A percentile compares a stretch with the other conserved stretches of the same genome.
Conservation (phyloP, 2,888 invertebrate species). For the Dryococelus australis region DNA sequence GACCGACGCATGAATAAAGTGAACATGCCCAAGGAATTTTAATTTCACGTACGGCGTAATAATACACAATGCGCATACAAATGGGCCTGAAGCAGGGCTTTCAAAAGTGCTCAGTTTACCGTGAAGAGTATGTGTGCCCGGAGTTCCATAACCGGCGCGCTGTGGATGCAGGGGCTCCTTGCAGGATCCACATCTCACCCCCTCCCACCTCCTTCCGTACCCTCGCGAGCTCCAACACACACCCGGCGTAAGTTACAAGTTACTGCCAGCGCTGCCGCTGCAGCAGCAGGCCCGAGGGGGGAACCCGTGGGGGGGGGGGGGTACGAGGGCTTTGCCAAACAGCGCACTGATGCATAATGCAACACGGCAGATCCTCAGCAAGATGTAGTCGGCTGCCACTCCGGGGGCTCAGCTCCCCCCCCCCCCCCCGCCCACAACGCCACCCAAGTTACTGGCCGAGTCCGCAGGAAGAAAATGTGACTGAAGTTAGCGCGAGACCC, state of each 20-base stretch:
- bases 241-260: neutral
- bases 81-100: too few relatives aligned
- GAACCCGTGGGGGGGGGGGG: neutral
- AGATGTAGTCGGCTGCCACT: conserved; percentile 16
- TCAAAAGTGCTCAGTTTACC: too few relatives aligned
- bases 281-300: neutral
- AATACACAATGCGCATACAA: too few relatives aligned
- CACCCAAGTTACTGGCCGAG: neutral
- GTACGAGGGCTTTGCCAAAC: neutral
- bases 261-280: too few relatives aligned
- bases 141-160: conserved; percentile 1
- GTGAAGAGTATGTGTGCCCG: neutral
- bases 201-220: neutral
- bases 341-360: conserved; percentile 10
- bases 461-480: neutral
- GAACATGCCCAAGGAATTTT: too few relatives aligned
- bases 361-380: conserved; percentile 3
- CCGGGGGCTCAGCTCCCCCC: neutral
- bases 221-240: neutral
- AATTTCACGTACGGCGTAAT: too few relatives aligned
- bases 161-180: neutral
- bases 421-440: neutral
- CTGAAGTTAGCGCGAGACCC: neutral
- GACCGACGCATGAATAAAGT: too few relatives aligned
- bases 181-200: neutral